Percentiles rank a stretch among this genome's conserved stretches.
Conservation (phyloP, 2,888 invertebrate genomes). For the Melanotus villosus region DNA sequence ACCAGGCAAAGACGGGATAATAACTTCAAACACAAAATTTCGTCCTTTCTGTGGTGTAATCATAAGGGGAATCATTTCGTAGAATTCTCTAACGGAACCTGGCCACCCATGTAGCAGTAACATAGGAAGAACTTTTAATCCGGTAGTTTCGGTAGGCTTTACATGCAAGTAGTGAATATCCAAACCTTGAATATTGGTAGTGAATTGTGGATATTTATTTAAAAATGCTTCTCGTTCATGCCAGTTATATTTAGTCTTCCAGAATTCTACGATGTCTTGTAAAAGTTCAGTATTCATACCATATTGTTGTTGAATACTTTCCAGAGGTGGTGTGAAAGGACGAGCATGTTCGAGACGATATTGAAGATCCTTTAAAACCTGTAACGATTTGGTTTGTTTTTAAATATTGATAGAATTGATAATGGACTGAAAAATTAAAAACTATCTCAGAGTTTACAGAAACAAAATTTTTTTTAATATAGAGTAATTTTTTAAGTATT, state of each 20-base stretch:
- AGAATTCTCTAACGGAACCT: slow-evolving; percentile 87
- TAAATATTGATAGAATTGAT: too few relatives aligned
- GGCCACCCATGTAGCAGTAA: slow-evolving; percentile 92
- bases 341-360: slow-evolving; percentile 71
- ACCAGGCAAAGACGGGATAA: slow-evolving; percentile 72
- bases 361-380: slow-evolving; percentile 68
- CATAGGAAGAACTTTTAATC: slow-evolving; percentile 73
- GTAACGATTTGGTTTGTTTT: too few relatives aligned
- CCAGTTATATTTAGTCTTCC: slow-evolving; percentile 83
- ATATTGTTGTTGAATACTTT: slow-evolving; percentile 81
- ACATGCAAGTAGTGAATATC: slow-evolving; percentile 79
- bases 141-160: slow-evolving; percentile 68
- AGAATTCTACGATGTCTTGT: slow-evolving; percentile 79
- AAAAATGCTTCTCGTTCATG: slow-evolving; percentile 72
- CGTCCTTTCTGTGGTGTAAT: slow-evolving; percentile 69
- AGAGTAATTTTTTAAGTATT: too few relatives aligned
- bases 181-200: slow-evolving; percentile 80
- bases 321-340: slow-evolving; percentile 71
- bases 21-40: slow-evolving; percentile 77
- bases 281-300: slow-evolving; percentile 82
- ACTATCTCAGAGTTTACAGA: too few relatives aligned
- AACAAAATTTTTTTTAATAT: too few relatives aligned
- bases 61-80: slow-evolving; percentile 79
- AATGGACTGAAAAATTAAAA: too few relatives aligned
- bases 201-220: slow-evolving; percentile 79